phyloP scores from a whole-genome alignment of 2,797 vertebrate species.

The Calcarius lapponicus region DNA sequence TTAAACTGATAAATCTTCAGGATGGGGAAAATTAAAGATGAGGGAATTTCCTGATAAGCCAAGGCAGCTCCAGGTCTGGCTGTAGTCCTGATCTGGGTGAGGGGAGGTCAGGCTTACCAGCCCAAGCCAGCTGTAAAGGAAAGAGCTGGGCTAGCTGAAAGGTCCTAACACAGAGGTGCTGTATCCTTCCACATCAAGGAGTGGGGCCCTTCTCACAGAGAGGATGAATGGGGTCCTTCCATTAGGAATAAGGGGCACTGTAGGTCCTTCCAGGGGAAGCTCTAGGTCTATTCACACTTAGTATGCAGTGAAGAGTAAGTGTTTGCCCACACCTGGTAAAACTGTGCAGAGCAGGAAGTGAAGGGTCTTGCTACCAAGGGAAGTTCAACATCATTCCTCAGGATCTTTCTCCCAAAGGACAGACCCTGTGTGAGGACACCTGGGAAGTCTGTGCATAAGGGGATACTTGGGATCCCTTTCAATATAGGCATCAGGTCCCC shows the following conservation, averaged over 20 bases:
- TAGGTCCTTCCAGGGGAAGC: neutral
- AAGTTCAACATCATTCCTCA: neutral
- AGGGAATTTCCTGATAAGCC: slow-evolving; percentile 45
- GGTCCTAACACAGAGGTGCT: rapidly evolving
- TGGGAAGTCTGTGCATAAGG: neutral
- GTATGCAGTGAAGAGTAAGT: neutral
- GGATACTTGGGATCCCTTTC: neutral
- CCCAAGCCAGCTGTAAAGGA: neutral
- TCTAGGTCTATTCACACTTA: neutral
- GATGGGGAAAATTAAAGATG: slow-evolving; percentile 58
- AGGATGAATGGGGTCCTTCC: neutral
- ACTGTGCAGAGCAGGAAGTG: neutral
- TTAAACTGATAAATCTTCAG: slow-evolving; percentile 53
- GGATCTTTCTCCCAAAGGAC: neutral
- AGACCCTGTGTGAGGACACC: neutral
- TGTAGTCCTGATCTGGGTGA: slow-evolving; percentile 12
- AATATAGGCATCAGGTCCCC: rapidly evolving
- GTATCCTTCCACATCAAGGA: neutral
- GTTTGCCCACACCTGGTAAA: neutral
- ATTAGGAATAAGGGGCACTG: neutral
- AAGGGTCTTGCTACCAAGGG: neutral
- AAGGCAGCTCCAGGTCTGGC: slow-evolving; percentile 8
- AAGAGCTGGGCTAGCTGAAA: neutral
- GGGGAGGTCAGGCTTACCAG: slow-evolving; percentile 8
- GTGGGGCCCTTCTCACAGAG: neutral